phyloP scores from a whole-genome alignment of 2,888 invertebrate species.

The Subacronicta megacephala region DNA sequence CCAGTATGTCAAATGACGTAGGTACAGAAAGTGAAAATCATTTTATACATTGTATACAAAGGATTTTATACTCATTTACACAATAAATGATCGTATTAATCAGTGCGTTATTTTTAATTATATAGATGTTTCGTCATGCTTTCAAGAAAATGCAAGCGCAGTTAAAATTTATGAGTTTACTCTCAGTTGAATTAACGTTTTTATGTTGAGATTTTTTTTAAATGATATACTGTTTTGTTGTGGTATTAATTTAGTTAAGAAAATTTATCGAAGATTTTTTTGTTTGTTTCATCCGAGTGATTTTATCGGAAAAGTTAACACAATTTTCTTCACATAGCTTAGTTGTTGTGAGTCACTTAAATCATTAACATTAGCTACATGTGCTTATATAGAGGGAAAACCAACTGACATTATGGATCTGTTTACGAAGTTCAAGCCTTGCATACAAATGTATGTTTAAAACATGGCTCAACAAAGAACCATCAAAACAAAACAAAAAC shows the following conservation, averaged over 20 bases:
- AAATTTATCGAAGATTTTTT: conserved; percentile 33
- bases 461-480: not conserved
- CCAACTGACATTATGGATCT: conserved; percentile 9
- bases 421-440: conserved; percentile 7
- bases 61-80: conserved; percentile 31
- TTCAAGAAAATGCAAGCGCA: conserved; percentile 35
- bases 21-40: conserved; percentile 52
- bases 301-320: conserved; percentile 14
- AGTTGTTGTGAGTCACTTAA: conserved; percentile 17
- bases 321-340: conserved; percentile 22
- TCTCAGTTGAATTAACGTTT: conserved; percentile 17
- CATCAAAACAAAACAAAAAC: not conserved
- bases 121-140: conserved; percentile 39
- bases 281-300: conserved; percentile 35
- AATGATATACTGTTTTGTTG: conserved; percentile 30
- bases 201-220: conserved; percentile 21
- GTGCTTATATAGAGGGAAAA: conserved; percentile 22
- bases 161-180: conserved; percentile 14
- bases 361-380: not conserved
- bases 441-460: conserved; percentile 3
- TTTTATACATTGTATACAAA: no score
- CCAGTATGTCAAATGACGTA: conserved; percentile 46
- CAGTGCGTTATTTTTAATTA: conserved; percentile 37
- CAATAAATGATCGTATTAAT: conserved; percentile 37
- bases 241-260: conserved; percentile 24